Evolutionary conservation across 1,140 invertebrate species (phyloP).

Genomic region (Aphelenchoides besseyi): DNA sequence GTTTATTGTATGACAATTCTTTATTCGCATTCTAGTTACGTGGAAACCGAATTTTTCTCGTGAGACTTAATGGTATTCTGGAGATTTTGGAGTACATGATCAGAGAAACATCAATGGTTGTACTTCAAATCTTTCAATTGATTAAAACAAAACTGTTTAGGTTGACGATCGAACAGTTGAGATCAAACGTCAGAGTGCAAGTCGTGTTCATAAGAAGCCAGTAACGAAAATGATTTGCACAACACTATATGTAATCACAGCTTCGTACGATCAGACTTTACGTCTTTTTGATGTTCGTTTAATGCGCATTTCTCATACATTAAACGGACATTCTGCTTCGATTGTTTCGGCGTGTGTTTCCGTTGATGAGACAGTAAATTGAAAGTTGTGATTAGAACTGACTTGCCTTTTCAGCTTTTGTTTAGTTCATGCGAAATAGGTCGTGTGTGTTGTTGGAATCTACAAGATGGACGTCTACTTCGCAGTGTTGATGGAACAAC

Average conservation of each 20-base stretch:
- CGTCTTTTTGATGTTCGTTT: constrained; percentile 33
- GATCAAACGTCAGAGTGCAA: constrained; percentile 12
- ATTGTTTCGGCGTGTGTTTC: constrained; percentile 30
- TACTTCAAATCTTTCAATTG: neutral
- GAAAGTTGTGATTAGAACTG: neutral
- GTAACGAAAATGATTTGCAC: constrained; percentile 19
- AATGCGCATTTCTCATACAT: constrained; percentile 22
- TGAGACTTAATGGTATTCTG: constrained; percentile 21
- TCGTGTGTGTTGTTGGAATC: constrained; percentile 46
- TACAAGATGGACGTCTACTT: constrained; percentile 34
- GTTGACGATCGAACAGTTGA: constrained; percentile 7
- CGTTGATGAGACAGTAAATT: constrained; percentile 33
- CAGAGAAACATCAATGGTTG: neutral
- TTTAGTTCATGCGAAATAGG: constrained; percentile 46
- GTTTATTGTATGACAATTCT: neutral
- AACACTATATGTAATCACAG: constrained; percentile 2
- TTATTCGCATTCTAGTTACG: constrained; percentile 13
- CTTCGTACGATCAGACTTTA: constrained; percentile 24
- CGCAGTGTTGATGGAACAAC: constrained; percentile 25
- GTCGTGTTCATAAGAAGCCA: constrained; percentile 26
- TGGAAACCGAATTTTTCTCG: constrained; percentile 19
- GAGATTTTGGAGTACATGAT: constrained; percentile 24
- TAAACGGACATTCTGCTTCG: constrained; percentile 44
- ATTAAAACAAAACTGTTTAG: constrained; percentile 8
- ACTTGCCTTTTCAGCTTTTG: constrained; percentile 33